Evolutionary conservation across 2,888 invertebrate genomes (phyloP), one percentile per base, ranked within the genome.

Genomic region (Dicycla oo): DNA sequence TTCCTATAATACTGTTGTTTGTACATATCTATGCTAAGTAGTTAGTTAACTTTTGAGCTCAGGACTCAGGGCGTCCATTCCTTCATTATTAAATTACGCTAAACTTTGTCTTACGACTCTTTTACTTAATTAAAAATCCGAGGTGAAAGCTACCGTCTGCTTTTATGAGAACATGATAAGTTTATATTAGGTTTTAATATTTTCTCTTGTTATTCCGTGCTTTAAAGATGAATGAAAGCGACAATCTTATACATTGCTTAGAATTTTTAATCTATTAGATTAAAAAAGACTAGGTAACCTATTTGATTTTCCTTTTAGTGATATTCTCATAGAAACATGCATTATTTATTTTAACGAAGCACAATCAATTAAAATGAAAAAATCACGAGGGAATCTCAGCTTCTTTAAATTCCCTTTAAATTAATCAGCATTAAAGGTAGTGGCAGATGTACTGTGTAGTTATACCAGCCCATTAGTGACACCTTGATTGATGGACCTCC

Each of bases 401-500:
- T 54, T 30, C 7, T 47, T 43, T 57, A 18, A 54, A 63, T 58
- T 60, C 61, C 58, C 63, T 82, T 84, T 80, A 75, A 77, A 84
- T 82, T 65, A 86, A 80, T 85, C 71, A 84, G 76, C 71, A 58
- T 66, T 67, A 70, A 75, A 69, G 83, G 62, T 82, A 62, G 49
- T 73, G 73, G 83, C 75, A 78, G 82, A n/a, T 38, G 51, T 58
- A 63, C 51, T 84, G 60, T 38, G 23, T 73, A 61, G 49, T 51
- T 86, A 85, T 80, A 82, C 78, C 83, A 76, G 11, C 2, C 58
- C 80, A 84, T 84, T 87, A 87, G 81, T 45, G 85, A 82, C 87
- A 78, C 83, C 88, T 89, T 91, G 91, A 92, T 91, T 83, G 89
- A 91, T 90, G 88, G 81, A 82, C 73, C 69, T 80, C 73, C 70